Conservation (phyloP, 1,140 invertebrate genomes). For the Pseudomyrmex concolor region DNA sequence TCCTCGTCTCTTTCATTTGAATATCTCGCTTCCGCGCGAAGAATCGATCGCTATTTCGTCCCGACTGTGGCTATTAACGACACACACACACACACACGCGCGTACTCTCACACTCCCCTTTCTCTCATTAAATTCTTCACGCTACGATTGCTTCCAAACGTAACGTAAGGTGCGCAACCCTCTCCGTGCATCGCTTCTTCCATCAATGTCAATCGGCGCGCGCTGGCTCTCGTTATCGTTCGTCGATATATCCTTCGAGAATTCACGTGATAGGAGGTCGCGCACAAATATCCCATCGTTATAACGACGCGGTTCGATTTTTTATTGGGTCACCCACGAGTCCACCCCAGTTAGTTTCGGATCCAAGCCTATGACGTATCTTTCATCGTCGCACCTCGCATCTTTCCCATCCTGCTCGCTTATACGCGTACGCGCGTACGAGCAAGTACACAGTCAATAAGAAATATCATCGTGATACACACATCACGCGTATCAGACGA, state of each 20-base stretch:
- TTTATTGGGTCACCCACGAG: constrained; percentile 46
- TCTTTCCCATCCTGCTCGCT: constrained; percentile 6
- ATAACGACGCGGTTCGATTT: constrained; percentile 24
- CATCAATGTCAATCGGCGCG: constrained; percentile 27
- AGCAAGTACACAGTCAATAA: constrained; percentile 41
- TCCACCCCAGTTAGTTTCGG: not conserved
- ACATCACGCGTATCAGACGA: constrained; percentile 13
- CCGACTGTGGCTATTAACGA: constrained; percentile 52
- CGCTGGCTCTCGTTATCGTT: not conserved
- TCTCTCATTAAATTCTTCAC: constrained; percentile 9
- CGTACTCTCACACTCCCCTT: constrained; percentile 43
- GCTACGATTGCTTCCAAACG: constrained; percentile 51
- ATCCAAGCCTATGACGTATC: constrained; percentile 31
- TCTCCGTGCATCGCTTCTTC: constrained; percentile 11
- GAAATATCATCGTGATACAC: not conserved
- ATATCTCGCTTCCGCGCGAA: constrained; percentile 33
- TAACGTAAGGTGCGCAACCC: constrained; percentile 25
- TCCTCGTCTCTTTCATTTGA: constrained; percentile 19
- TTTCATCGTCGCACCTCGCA: constrained; percentile 16
- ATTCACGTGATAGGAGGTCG: not conserved
- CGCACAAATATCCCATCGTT: not conserved
- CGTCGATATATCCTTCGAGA: constrained; percentile 27
- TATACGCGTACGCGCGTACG: constrained; percentile 20
- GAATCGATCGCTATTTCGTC: constrained; percentile 57
- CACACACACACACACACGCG: constrained; percentile 46